Evolutionary conservation across 2,797 vertebrate species (phyloP).

Genomic region (Alectoris magna): DNA sequence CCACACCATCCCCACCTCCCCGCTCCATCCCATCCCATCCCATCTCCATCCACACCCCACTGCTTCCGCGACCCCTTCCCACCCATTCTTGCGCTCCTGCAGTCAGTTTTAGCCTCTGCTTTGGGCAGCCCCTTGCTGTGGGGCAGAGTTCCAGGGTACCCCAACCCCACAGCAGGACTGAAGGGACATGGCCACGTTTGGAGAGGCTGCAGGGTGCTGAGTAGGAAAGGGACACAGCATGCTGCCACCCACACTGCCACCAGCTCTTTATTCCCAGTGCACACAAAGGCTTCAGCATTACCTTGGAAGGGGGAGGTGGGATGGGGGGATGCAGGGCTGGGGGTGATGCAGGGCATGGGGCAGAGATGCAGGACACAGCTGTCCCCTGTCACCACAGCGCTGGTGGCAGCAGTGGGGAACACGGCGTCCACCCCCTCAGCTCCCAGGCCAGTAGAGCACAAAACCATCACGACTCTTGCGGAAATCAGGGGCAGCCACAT

Average conservation of each 20-base stretch:
- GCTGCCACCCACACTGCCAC: background rate
- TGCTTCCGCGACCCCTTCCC: background rate
- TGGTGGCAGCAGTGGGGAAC: background rate
- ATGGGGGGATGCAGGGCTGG: no score
- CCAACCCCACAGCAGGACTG: background rate
- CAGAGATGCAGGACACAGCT: rapidly evolving
- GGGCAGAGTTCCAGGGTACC: background rate
- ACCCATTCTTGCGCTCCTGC: background rate
- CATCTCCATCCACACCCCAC: background rate
- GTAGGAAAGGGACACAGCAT: background rate
- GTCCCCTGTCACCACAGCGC: background rate
- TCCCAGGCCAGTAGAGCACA: constrained; percentile 69
- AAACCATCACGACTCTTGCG: constrained; percentile 44
- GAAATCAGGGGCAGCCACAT: constrained; percentile 62
- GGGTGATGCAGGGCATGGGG: background rate
- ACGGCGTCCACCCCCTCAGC: background rate
- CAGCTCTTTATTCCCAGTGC: background rate
- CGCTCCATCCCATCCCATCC: background rate
- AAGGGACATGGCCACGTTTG: background rate
- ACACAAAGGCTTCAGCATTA: rapidly evolving
- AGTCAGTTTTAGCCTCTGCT: background rate
- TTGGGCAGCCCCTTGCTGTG: background rate
- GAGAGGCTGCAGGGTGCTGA: background rate
- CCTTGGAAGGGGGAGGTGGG: rapidly evolving
- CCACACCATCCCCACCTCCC: no score